Percentiles rank a stretch among this genome's conserved stretches.
These are phyloP conservation scores for Lepidothrix coronata DNA, from an alignment of 2,113 vertebrate species.

Conservation along the genomic window DNA sequence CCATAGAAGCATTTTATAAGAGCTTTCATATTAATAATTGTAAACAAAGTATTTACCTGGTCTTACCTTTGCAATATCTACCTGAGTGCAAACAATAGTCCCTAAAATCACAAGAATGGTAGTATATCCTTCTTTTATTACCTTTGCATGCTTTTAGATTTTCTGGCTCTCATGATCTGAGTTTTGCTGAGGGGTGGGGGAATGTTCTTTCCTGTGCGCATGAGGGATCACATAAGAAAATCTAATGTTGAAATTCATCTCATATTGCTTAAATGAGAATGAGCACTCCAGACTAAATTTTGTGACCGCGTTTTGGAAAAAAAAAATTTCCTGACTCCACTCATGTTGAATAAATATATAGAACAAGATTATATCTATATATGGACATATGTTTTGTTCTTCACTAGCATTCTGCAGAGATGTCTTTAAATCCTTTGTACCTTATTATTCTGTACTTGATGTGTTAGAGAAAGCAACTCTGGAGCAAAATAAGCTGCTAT, in stretches of 20 bases:
- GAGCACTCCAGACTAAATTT: background rate
- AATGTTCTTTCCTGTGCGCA: background rate
- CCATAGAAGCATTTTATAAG: background rate
- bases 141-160: background rate
- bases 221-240: background rate
- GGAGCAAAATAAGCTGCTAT: background rate
- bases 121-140: background rate
- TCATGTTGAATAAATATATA: background rate
- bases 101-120: background rate
- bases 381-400: background rate
- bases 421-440: background rate
- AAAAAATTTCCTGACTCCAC: background rate
- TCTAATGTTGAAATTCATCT: background rate
- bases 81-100: background rate
- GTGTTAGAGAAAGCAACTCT: background rate
- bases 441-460: background rate
- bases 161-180: background rate
- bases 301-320: background rate
- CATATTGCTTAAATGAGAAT: background rate
- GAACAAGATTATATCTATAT: background rate
- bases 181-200: rapidly evolving
- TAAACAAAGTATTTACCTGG: background rate
- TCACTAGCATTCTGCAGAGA: background rate
- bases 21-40: background rate
- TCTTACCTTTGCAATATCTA: background rate